Conservation (phyloP, 2,797 vertebrate species). For the Hoplostethus atlanticus region DNA sequence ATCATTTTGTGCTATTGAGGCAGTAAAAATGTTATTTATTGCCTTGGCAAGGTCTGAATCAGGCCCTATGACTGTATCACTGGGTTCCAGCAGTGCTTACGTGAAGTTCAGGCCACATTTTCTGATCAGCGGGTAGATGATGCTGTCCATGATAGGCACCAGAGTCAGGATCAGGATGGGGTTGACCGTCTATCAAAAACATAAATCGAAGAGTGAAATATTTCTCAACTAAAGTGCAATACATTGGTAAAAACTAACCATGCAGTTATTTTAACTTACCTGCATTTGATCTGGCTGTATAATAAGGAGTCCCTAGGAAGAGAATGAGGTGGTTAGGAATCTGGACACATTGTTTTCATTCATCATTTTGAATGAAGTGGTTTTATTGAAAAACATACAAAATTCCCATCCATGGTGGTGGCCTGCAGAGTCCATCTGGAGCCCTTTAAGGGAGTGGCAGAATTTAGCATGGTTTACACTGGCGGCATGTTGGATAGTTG, state of each 20-base stretch:
- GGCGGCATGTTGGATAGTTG: not conserved
- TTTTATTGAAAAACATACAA: conserved; percentile 85
- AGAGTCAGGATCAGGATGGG: conserved; percentile 93
- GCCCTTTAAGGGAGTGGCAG: conserved; percentile 81
- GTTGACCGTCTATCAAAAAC: conserved; percentile 89
- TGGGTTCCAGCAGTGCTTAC: conserved; percentile 77
- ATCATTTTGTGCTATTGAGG: too few relatives aligned
- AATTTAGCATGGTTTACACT: conserved; percentile 19
- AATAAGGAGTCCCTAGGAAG: conserved; percentile 85
- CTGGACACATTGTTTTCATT: conserved; percentile 2
- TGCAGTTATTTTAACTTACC: conserved; percentile 74
- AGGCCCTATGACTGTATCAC: not conserved
- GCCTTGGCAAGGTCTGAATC: too few relatives aligned
- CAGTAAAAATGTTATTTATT: too few relatives aligned
- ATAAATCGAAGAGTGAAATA: conserved; percentile 24
- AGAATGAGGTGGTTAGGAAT: conserved; percentile 6
- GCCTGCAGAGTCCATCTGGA: conserved; percentile 98
- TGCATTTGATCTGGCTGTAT: conserved; percentile 98
- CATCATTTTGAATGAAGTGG: not conserved
- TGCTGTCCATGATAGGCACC: conserved; percentile 89
- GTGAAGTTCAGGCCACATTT: conserved; percentile 95
- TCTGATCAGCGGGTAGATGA: conserved; percentile 91
- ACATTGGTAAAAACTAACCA: not conserved
- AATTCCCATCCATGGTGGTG: conserved; percentile 91
- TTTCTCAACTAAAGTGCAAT: conserved; percentile 51